phyloP scores from a whole-genome alignment of 2,113 vertebrate species.

The Arenaria interpres region DNA sequence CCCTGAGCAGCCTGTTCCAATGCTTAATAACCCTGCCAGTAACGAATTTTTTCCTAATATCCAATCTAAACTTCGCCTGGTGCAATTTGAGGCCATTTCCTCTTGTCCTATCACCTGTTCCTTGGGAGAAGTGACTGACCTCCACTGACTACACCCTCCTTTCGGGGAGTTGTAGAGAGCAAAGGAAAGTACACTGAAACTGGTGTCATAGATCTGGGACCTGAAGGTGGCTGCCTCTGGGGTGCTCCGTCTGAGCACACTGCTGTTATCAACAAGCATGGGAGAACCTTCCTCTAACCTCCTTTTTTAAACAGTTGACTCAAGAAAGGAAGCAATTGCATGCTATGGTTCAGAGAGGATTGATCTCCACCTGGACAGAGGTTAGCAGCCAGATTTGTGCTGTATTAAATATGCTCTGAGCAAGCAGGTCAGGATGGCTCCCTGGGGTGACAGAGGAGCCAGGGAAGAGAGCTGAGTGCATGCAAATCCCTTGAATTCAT shows the following conservation, averaged over 20 bases:
- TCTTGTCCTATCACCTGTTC: too few relatives aligned
- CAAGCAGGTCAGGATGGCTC: background rate
- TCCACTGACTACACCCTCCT: too few relatives aligned
- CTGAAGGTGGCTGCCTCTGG: background rate
- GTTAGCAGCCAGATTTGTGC: background rate
- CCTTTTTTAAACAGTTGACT: background rate
- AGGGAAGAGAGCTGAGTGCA: background rate
- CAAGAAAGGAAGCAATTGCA: background rate
- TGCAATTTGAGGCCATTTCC: too few relatives aligned
- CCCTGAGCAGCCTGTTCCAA: too few relatives aligned
- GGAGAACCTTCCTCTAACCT: background rate
- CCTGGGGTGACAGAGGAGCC: background rate
- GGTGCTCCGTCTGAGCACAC: background rate
- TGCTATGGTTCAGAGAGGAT: background rate
- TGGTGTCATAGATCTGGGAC: background rate
- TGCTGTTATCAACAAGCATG: background rate
- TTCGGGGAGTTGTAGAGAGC: too few relatives aligned
- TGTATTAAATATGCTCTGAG: background rate
- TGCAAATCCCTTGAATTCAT: background rate
- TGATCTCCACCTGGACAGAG: background rate
- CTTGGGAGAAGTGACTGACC: too few relatives aligned
- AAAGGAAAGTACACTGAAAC: background rate
- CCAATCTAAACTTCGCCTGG: too few relatives aligned
- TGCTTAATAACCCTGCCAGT: too few relatives aligned
- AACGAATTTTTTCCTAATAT: too few relatives aligned